These are phyloP conservation scores for Sorex fumeus DNA, from an alignment of 2,113 vertebrate genomes.

Conservation along the genomic window DNA sequence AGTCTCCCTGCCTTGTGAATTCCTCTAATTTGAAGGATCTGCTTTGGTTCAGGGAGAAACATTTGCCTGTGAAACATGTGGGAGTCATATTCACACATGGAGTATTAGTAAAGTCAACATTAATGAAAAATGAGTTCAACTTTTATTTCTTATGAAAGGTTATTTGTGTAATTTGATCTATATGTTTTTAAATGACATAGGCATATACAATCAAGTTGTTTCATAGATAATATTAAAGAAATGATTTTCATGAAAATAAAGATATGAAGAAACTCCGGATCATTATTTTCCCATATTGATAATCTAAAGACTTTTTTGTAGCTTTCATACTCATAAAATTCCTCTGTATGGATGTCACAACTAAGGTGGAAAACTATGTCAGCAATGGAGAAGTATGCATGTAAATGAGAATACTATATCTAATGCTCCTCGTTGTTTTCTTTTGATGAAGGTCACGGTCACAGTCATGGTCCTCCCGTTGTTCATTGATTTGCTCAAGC, in stretches of 20 bases:
- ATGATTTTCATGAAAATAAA: neutral
- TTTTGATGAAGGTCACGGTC: conserved; percentile 13
- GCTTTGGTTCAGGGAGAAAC: neutral
- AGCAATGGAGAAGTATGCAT: neutral
- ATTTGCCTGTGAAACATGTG: conserved; percentile 31
- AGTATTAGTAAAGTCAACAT: neutral
- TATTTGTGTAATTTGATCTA: conserved; percentile 3
- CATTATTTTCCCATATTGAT: neutral
- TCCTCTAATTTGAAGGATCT: neutral
- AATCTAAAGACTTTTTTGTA: neutral
- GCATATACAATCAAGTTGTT: neutral
- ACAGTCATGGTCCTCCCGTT: no score
- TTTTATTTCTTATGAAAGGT: neutral
- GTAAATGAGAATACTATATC: neutral
- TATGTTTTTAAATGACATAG: neutral
- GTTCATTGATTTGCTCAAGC: no score
- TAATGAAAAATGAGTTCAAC: neutral
- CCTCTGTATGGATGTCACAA: neutral
- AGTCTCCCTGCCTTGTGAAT: neutral
- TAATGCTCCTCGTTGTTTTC: neutral
- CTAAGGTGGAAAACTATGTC: neutral
- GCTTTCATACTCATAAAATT: neutral
- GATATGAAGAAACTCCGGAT: neutral
- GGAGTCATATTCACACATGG: neutral
- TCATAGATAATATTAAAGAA: neutral